phyloP scores from a whole-genome alignment of 2,888 invertebrate species.

The Aleiodes alternator region DNA sequence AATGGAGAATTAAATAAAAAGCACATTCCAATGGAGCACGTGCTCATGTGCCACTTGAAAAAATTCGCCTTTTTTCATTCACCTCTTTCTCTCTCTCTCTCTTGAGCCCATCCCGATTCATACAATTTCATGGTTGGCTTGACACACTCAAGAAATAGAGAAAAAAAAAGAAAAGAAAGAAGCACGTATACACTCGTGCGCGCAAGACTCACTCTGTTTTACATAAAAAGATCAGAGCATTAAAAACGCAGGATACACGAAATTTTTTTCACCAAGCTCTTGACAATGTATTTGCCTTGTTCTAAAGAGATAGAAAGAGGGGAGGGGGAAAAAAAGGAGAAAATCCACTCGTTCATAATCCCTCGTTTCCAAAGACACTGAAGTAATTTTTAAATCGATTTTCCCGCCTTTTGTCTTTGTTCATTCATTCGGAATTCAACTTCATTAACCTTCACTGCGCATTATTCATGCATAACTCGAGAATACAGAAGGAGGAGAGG shows the following conservation, averaged over 20 bases:
- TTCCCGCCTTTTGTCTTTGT: conserved; percentile 37
- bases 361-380: conserved; percentile 21
- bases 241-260: conserved; percentile 73
- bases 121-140: conserved; percentile 75
- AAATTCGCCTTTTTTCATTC: conserved; percentile 61
- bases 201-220: conserved; percentile 66
- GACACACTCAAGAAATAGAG: conserved; percentile 64
- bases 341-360: not conserved
- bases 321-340: too few relatives aligned
- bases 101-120: conserved; percentile 69
- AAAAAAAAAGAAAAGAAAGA: conserved; percentile 36
- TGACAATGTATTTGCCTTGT: conserved; percentile 44
- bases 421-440: conserved; percentile 36
- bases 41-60: conserved; percentile 45
- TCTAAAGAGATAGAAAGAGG: not conserved
- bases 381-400: conserved; percentile 31
- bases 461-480: too few relatives aligned
- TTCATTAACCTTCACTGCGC: not conserved
- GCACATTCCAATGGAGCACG: conserved; percentile 40
- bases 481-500: too few relatives aligned
- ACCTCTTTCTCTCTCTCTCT: conserved; percentile 58
- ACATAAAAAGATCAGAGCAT: conserved; percentile 75
- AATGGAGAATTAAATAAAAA: conserved; percentile 24
- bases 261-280: conserved; percentile 64
- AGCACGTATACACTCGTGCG: conserved; percentile 57